These are phyloP conservation scores for Ornithorhynchus anatinus DNA, from an alignment of 2,113 vertebrate species.

Conservation along the genomic window DNA sequence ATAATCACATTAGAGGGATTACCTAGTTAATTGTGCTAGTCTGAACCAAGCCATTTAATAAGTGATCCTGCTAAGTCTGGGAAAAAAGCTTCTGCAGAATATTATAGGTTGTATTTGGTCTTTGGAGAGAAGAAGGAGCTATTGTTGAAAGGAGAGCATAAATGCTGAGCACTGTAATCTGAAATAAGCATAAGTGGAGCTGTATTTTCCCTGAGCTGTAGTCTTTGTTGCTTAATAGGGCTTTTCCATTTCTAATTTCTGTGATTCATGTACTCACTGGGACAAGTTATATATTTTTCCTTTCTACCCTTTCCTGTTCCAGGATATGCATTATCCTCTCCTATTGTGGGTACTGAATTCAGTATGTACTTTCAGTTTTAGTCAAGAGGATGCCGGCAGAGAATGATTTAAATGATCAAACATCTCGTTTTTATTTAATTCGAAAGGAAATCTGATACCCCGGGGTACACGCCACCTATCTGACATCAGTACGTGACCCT, in stretches of 20 bases:
- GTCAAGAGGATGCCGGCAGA: neutral
- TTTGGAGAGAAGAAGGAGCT: neutral
- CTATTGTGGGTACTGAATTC: neutral
- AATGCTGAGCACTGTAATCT: conserved; percentile 27
- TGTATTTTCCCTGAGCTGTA: neutral
- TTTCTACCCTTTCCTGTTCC: neutral
- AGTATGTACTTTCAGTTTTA: conserved; percentile 6
- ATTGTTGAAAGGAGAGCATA: conserved; percentile 15
- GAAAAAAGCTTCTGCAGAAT: conserved; percentile 11
- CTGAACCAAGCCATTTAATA: conserved; percentile 42
- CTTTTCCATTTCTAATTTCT: conserved; percentile 19
- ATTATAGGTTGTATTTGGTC: conserved; percentile 10
- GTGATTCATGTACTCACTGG: conserved; percentile 22
- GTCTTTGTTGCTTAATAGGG: conserved; percentile 3
- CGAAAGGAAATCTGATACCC: neutral
- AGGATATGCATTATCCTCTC: conserved; percentile 8
- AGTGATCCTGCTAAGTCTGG: conserved; percentile 8
- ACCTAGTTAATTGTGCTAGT: conserved; percentile 42
- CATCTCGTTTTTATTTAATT: conserved; percentile 17
- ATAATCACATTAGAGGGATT: conserved; percentile 43
- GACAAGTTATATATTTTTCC: conserved; percentile 1
- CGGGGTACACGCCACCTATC: neutral
- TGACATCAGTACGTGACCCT: neutral
- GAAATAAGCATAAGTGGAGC: conserved; percentile 5
- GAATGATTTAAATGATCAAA: conserved; percentile 18